phyloP scores from a whole-genome alignment of 92 coral and sea anemone species.

The Nematostella vectensis region DNA sequence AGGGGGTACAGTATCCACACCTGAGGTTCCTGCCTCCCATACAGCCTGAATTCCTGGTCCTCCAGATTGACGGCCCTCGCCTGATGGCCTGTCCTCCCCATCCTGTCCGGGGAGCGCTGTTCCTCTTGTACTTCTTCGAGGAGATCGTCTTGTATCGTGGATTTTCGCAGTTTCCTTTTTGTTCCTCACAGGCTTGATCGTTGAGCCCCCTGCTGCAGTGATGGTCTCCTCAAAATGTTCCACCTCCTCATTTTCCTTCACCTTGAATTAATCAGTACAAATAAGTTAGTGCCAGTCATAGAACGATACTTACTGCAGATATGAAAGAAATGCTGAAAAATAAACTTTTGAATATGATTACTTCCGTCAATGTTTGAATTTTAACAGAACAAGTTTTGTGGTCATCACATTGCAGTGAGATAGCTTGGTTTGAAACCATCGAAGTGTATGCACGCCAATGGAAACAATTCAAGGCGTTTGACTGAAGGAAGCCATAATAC shows the following conservation, averaged over 20 bases:
- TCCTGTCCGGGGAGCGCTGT: not conserved
- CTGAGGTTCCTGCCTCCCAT: not conserved
- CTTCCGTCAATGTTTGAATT: no score
- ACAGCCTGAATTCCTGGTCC: not conserved
- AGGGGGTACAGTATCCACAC: conserved; percentile 10
- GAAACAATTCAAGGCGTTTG: no score
- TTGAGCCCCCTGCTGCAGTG: not conserved
- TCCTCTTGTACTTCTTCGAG: conserved; percentile 9
- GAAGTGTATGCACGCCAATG: no score
- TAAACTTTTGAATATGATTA: no score
- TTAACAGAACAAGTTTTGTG: no score
- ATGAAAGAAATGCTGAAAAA: no score
- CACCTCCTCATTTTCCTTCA: not conserved
- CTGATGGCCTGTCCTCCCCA: not conserved
- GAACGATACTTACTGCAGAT: no score
- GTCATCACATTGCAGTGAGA: no score
- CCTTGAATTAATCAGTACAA: no score
- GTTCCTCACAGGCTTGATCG: not conserved
- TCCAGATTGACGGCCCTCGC: not conserved
- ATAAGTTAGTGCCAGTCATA: no score
- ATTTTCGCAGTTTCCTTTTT: not conserved
- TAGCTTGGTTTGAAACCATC: no score
- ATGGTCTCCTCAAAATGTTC: not conserved
- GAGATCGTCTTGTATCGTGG: conserved; percentile 13
- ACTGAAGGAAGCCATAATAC: no score